These are phyloP conservation scores for Pheucticus melanocephalus DNA, from an alignment of 2,113 vertebrate genomes.

Conservation along the genomic window DNA sequence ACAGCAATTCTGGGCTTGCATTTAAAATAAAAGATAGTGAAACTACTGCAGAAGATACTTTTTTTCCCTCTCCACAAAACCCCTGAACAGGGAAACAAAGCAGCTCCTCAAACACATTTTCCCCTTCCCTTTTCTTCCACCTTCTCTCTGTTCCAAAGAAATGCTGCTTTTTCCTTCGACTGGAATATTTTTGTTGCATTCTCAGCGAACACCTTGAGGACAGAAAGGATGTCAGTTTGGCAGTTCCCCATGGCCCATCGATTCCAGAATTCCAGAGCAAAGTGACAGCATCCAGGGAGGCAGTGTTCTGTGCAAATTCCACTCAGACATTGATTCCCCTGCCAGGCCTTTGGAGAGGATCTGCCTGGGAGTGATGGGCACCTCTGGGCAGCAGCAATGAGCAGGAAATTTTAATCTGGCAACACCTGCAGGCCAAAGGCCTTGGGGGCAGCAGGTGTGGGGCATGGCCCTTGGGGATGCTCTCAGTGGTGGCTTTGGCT, in stretches of 20 bases:
- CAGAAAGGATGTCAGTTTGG: slow-evolving; percentile 1
- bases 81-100: neutral
- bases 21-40: neutral
- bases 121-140: neutral
- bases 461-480: rapidly evolving
- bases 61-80: too few relatives aligned
- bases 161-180: neutral
- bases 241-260: neutral
- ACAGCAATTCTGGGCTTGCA: neutral
- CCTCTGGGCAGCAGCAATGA: neutral
- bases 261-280: neutral
- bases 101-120: neutral
- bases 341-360: neutral
- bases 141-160: neutral
- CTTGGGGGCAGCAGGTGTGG: neutral
- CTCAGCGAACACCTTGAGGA: neutral
- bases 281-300: neutral
- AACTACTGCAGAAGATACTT: neutral
- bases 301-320: neutral
- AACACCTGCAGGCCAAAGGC: neutral
- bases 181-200: neutral
- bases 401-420: neutral
- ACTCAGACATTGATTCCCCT: neutral
- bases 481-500: neutral
- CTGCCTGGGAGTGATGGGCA: neutral